These are phyloP conservation scores for Acheta domesticus DNA, from an alignment of 2,888 invertebrate genomes.

Conservation along the genomic window DNA sequence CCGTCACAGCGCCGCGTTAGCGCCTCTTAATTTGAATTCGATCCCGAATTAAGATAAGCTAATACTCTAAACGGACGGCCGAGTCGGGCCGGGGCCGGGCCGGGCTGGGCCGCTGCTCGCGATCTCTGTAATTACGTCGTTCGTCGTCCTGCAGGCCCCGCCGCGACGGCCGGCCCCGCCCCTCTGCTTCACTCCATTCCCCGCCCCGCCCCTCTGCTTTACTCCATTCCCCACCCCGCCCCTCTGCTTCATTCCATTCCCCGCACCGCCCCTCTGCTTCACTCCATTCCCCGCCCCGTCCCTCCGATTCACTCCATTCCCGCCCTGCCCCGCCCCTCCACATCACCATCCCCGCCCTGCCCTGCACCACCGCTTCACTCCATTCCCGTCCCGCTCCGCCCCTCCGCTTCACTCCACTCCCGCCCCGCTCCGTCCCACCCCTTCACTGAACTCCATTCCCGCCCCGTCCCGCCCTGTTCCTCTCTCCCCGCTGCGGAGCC, in stretches of 20 bases:
- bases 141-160: background rate
- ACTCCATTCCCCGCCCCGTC: background rate
- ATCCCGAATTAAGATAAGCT: slow-evolving; percentile 24
- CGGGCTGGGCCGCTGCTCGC: background rate
- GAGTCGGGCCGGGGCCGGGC: background rate
- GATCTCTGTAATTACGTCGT: slow-evolving; percentile 18
- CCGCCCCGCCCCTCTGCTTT: background rate
- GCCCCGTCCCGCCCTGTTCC: background rate
- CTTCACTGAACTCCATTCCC: background rate
- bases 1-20: slow-evolving; percentile 20
- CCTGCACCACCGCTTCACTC: too few species aligned
- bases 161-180: background rate
- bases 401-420: background rate
- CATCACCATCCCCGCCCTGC: too few species aligned
- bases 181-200: background rate
- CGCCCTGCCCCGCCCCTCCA: too few species aligned
- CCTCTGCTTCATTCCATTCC: background rate
- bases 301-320: background rate
- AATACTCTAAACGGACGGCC: slow-evolving; percentile 20
- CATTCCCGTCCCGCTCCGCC: background rate
- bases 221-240: background rate
- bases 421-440: too few species aligned
- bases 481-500: background rate
- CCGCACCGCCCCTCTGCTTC: background rate
- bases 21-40: slow-evolving; percentile 26